Evolutionary conservation across 2,113 vertebrate species (phyloP).

Genomic region (Bos javanicus): DNA sequence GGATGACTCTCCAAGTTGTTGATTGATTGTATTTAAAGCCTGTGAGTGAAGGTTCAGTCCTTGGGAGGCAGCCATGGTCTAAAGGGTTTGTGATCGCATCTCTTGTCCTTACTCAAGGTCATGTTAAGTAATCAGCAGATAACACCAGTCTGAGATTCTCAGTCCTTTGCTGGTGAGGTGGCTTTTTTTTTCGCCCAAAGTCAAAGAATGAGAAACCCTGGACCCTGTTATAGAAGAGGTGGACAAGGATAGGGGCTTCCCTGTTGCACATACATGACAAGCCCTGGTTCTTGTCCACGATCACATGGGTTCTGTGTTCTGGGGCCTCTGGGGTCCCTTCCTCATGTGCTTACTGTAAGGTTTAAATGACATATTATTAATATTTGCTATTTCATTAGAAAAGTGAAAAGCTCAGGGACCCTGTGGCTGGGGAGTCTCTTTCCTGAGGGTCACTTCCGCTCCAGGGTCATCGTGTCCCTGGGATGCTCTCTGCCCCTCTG

Average conservation of each 20-base stretch:
- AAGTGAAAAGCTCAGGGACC: background rate
- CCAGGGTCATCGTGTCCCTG: accelerated
- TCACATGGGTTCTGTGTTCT: background rate
- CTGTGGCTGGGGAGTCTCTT: background rate
- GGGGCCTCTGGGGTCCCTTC: background rate
- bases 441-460: background rate
- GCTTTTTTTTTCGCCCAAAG: background rate
- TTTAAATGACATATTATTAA: background rate
- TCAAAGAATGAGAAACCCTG: background rate
- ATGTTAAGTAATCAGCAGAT: background rate
- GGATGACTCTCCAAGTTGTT: accelerated
- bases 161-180: background rate
- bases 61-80: background rate
- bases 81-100: background rate
- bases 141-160: background rate
- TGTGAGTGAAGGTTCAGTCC: accelerated
- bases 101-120: background rate
- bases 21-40: background rate
- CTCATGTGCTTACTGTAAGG: accelerated
- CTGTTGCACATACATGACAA: accelerated
- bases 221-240: background rate
- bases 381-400: background rate
- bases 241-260: background rate
- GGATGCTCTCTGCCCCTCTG: background rate
- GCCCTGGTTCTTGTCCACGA: accelerated